Base-by-base conservation (phyloP, 2,888 invertebrate species). In the Watsonalla cultraria region DNA sequence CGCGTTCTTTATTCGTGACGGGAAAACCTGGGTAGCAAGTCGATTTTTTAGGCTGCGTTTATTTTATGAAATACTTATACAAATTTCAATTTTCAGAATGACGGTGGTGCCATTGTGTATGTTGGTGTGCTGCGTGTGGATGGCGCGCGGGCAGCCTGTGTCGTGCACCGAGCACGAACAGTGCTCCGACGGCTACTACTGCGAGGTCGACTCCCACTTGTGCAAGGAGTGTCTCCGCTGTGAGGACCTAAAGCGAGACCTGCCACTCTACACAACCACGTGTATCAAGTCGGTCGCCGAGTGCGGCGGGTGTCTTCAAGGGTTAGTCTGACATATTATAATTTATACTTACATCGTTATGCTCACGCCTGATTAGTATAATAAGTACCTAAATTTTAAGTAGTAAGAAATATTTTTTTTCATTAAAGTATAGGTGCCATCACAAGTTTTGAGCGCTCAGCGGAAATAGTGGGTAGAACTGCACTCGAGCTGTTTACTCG, bases 181-280 rank as follows among this genome's bases (percentile, higher is more conserved):
- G 2, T 88, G 87, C 58, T 46, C 57, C 37, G 61, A 48, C 0
- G 77, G 68, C 2, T 72, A 69, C 54, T 85, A 75, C 62, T 86
- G 86, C 61, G 78, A 78, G 7, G 56, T 42, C 5, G 66, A 66
- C 8, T 46, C 53, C 1, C 58, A 60, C 49, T 54, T 60, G 8
- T 87, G 87, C 60, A 69, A 61, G 24, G 60, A 73, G 46, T 88
- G 87, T 55, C 66, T 85, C 15, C 57, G 64, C 14, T 88, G 87
- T 58, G 64, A 76, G 39, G 70, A 76, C 46, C 67, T 80, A 15
- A 77, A 79, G 47, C 72, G 86, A 7, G 71, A 77, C n/a, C 66
- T 74, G 2, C 74, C 75, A 0, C 33, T 46, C 4, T 39, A 33
- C 53, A 39, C 57, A 0, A 57, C 59, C 0, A 5, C 52, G 0